phyloP scores from a whole-genome alignment of 1,140 invertebrate species.

The Euwallacea similis region DNA sequence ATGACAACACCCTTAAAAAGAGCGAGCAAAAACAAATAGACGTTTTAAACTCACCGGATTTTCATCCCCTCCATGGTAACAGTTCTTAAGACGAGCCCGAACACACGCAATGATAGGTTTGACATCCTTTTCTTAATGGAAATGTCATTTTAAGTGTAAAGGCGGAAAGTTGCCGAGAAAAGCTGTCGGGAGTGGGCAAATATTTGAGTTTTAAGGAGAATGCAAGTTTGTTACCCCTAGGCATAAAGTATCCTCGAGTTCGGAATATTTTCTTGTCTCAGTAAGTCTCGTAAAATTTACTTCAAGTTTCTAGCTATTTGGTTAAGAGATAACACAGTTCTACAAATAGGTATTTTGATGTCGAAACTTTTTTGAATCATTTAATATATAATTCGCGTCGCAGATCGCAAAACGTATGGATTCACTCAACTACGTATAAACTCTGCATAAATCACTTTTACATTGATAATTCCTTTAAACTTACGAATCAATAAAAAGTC shows the following conservation, averaged over 20 bases:
- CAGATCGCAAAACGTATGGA: too few species aligned
- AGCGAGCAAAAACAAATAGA: conserved; percentile 32
- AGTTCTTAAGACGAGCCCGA: conserved; percentile 27
- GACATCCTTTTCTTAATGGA: conserved; percentile 26
- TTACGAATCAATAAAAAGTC: too few species aligned
- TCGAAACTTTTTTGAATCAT: too few species aligned
- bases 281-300: too few species aligned
- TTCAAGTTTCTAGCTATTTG: too few species aligned
- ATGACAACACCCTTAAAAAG: conserved; percentile 35
- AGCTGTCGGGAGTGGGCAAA: conserved; percentile 9
- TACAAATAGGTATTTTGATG: background rate
- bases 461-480: too few species aligned
- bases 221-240: too few species aligned
- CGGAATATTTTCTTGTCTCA: too few species aligned
- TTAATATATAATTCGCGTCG: too few species aligned
- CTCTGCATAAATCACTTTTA: too few species aligned
- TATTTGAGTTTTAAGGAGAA: conserved; percentile 10
- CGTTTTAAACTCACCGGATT: conserved; percentile 28
- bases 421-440: too few species aligned
- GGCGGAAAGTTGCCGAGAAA: conserved; percentile 2
- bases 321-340: background rate
- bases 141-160: conserved; percentile 26
- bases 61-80: conserved; percentile 12
- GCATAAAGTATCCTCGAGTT: too few species aligned
- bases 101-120: conserved; percentile 31